phyloP scores from a whole-genome alignment of 2,113 vertebrate species.

The Hiodon alosoides region DNA sequence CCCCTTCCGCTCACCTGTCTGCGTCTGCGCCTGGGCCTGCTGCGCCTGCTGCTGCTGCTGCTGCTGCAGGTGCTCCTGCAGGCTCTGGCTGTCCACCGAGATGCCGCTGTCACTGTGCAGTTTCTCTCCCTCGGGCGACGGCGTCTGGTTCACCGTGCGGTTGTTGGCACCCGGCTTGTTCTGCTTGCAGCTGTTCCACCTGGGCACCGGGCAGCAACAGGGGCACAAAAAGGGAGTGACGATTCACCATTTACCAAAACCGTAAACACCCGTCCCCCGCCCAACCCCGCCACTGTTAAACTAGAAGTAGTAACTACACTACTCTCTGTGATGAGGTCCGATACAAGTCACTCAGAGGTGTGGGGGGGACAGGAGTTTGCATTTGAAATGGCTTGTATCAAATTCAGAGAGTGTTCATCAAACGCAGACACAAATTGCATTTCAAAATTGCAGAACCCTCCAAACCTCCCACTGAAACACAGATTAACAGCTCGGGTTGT shows the following conservation, averaged over 20 bases:
- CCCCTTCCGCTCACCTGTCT: conserved; percentile 51
- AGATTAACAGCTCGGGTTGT: too few species aligned
- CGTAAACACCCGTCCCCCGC: too few species aligned
- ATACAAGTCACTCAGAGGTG: too few species aligned
- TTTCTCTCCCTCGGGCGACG: conserved; percentile 91
- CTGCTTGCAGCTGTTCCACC: conserved; percentile 98
- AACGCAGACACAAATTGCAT: too few species aligned
- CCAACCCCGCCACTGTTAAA: too few species aligned
- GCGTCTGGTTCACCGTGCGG: conserved; percentile 84
- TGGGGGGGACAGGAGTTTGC: too few species aligned
- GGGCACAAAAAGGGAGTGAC: not conserved
- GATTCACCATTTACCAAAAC: not conserved
- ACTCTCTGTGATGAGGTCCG: too few species aligned
- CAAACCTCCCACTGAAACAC: too few species aligned
- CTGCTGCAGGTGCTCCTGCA: conserved; percentile 81
- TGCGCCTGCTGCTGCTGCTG: conserved; percentile 54
- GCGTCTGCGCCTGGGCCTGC: conserved; percentile 57
- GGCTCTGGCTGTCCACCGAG: conserved; percentile 96
- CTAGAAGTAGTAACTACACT: too few species aligned
- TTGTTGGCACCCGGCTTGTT: conserved; percentile 93
- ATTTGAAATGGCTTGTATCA: too few species aligned
- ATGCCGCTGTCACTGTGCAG: conserved; percentile 97
- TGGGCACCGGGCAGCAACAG: conserved; percentile 42
- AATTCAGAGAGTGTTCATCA: too few species aligned
- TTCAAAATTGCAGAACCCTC: too few species aligned